Base-by-base conservation (phyloP, 2,888 invertebrate species). In the Nymphalis c-album region DNA sequence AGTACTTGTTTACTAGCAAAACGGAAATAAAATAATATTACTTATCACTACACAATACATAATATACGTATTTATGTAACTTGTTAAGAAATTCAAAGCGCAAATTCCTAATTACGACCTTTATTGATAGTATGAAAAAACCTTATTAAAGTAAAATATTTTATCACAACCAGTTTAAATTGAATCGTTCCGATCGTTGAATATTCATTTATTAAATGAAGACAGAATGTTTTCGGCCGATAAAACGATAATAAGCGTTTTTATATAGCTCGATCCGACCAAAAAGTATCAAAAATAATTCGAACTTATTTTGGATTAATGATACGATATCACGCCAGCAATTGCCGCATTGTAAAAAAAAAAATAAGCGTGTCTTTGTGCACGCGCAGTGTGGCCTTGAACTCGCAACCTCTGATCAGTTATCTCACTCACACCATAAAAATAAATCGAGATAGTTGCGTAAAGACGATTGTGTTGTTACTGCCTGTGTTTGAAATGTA, bases 341-440 rank as follows among this genome's bases (percentile, higher is more conserved):
- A 57, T 63, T 55, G 55, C 26, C 61, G 47, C 55, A 67, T 67
- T 46, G 47, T n/a, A n/a, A 62, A 69, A 58, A 71, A 64, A 62
- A 45, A 57, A 40, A 63, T 53, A 50, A 50, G 22, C 53, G 18
- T 62, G 47, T 45, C 26, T 60, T 31, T 59, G 50, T 53, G 66
- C 68, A 63, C 65, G 66, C 68, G 67, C 71, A 64, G 26, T 47
- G 55, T 26, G 67, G 58, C 71, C 71, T 71, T 71, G 69, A 71
- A 71, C 71, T 62, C 64, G 61, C 59, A 46, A 64, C 58, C 64
- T 58, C 64, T 8, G 22, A 60, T 60, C 18, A 2, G 20, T 17
- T 22, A 53, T 20, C 57, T 57, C 57, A 6, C 10, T 57, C 57
- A 40, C 35, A 57, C 57, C 6, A 18, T 40, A 13, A 7, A 40